Conservation (phyloP, 2,113 vertebrate species). For the Corythaeola cristata region DNA sequence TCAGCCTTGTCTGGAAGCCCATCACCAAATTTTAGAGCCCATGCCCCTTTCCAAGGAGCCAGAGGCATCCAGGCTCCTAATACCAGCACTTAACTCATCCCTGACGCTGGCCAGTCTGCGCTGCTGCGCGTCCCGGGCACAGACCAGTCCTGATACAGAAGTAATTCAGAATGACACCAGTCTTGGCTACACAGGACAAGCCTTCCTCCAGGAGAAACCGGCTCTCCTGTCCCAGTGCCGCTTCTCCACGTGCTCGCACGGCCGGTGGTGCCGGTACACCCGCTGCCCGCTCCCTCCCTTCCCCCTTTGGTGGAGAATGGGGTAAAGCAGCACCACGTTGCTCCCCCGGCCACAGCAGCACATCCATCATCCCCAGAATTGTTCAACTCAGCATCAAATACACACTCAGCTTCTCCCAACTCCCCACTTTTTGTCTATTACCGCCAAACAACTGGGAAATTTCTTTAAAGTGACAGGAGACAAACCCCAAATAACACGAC, state of each 20-base stretch:
- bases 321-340: too few relatives aligned
- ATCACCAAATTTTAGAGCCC: too few relatives aligned
- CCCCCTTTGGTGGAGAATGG: too few relatives aligned
- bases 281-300: too few relatives aligned
- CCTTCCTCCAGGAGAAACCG: not conserved
- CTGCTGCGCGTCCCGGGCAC: not conserved
- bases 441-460: not conserved
- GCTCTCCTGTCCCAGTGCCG: not conserved
- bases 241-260: accelerated
- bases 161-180: not conserved
- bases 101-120: not conserved
- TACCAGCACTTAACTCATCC: not conserved
- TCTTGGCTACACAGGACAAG: not conserved
- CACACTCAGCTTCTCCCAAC: not conserved
- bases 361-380: not conserved
- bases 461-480: not conserved
- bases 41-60: not conserved
- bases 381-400: not conserved
- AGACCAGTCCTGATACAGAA: not conserved
- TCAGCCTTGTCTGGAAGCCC: too few relatives aligned
- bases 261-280: too few relatives aligned
- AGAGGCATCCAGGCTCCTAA: not conserved
- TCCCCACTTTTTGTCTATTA: not conserved
- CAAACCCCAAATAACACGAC: too few relatives aligned
- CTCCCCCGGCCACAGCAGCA: not conserved